These are phyloP conservation scores for Cephonodes hylas DNA, from an alignment of 2,888 invertebrate genomes.

Conservation along the genomic window DNA sequence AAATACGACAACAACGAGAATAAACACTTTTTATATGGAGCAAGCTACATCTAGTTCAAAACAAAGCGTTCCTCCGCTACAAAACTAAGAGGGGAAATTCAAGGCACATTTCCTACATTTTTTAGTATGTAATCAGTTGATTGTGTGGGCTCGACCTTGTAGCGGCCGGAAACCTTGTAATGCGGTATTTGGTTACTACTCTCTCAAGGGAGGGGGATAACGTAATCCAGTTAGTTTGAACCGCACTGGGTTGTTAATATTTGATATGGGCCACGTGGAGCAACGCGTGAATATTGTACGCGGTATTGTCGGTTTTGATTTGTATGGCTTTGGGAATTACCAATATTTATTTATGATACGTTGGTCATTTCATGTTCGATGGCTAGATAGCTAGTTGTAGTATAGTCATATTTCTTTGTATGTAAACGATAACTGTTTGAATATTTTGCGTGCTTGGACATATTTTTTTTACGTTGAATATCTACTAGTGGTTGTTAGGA, in stretches of 20 bases:
- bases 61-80: no score
- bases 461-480: no score
- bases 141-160: conserved; percentile 7
- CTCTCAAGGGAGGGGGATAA: not conserved
- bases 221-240: conserved; percentile 1
- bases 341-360: no score
- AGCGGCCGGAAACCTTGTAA: conserved; percentile 7
- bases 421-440: no score
- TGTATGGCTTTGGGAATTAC: not conserved
- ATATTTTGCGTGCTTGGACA: no score
- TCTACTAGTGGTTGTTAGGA: no score
- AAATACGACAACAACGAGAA: no score
- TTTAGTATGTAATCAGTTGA: conserved; percentile 9
- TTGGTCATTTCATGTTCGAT: no score
- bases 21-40: no score
- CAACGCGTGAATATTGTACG: not conserved
- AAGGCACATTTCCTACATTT: not conserved
- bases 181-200: not conserved
- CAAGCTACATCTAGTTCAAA: no score
- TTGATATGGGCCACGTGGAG: not conserved
- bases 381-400: no score
- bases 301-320: not conserved
- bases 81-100: not conserved
- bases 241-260: not conserved
- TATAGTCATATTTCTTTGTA: no score